Base-by-base conservation (phyloP, 2,797 vertebrate genomes). In the Chanos chanos region DNA sequence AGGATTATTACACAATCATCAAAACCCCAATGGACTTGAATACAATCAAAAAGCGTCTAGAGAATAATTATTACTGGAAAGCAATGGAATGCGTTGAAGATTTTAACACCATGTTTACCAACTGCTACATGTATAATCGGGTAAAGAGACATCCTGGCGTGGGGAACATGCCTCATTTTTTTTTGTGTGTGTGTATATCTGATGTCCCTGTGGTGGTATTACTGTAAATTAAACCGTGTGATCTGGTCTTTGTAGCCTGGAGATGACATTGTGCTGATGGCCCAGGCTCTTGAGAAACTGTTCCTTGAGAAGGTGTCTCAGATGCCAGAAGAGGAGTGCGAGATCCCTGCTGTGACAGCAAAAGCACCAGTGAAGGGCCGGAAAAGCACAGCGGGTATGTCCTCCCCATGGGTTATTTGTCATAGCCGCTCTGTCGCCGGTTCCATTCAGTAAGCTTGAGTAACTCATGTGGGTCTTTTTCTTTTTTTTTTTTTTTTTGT, bases 1-100 rank as follows among this genome's bases (percentile, higher is more conserved):
- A 99, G 96, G 95, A 99, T 88, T 99, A 99, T 86, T 96, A 98
- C 69, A 76, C 77, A 61, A 93, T 97, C 63, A 90, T 97, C 49
- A 93, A 89, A 76, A 92, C 80, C 6, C 96, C 96, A 24, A 98
- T 99, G 96, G 96, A 98, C 55, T 80, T 98, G 66, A 84, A 75
- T 77, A 96, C 94, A 48, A 93, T 99, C 71, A 92, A 89, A 77
- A 94, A 89, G 72, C 90, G 94, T 6, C 89, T 98, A 62, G 91
- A 96, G 73, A 91, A 95, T 75, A 92, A 85, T 64, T 99, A 94
- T 73, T 98, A 98, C 68, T 86, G 81, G 72, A 87, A 89, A 61
- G 91, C 92, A 53, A 74, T 81, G 21, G 92, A 96, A 64, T 98
- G 95, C 61, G 75, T 96, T 37, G 84, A 93, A 69, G 94, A 99